Percentiles rank a stretch among this genome's conserved stretches.
Evolutionary conservation across 2,113 vertebrate genomes (phyloP).

Genomic region (Varanus salvator): DNA sequence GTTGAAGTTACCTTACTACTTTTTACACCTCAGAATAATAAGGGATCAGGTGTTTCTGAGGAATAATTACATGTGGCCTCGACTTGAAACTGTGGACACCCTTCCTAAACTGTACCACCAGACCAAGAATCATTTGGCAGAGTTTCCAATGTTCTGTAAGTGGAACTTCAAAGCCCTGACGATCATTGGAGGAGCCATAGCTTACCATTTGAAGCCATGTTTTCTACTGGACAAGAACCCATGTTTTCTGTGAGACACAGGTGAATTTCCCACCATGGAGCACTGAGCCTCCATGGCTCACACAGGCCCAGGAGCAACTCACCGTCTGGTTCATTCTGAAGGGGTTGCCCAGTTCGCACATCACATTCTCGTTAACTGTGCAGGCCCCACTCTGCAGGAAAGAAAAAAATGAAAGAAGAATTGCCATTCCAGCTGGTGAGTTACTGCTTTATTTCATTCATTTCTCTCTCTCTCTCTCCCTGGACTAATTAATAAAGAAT

Average conservation of each 20-base stretch:
- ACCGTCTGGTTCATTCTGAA: conserved; percentile 87
- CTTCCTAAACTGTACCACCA: neutral
- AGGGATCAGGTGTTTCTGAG: neutral
- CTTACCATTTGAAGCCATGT: neutral
- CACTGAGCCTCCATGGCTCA: neutral
- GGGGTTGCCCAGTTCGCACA: conserved; percentile 92
- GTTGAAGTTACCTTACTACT: neutral
- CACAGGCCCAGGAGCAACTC: conserved; percentile 32
- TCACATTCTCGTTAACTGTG: conserved; percentile 66
- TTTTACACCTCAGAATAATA: neutral
- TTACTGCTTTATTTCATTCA: neutral
- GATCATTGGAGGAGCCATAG: too few species aligned
- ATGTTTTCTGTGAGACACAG: neutral
- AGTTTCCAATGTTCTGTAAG: neutral
- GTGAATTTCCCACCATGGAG: neutral
- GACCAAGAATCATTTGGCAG: neutral
- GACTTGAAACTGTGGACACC: neutral
- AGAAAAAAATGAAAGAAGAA: neutral
- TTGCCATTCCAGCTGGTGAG: rapidly evolving
- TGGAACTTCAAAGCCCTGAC: neutral
- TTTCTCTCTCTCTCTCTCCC: too few species aligned
- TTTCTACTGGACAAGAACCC: neutral
- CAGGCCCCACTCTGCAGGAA: conserved; percentile 71
- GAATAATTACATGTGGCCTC: neutral
- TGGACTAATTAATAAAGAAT: too few species aligned